Conservation (phyloP, 2,113 vertebrate genomes). For the Arenaria interpres region DNA sequence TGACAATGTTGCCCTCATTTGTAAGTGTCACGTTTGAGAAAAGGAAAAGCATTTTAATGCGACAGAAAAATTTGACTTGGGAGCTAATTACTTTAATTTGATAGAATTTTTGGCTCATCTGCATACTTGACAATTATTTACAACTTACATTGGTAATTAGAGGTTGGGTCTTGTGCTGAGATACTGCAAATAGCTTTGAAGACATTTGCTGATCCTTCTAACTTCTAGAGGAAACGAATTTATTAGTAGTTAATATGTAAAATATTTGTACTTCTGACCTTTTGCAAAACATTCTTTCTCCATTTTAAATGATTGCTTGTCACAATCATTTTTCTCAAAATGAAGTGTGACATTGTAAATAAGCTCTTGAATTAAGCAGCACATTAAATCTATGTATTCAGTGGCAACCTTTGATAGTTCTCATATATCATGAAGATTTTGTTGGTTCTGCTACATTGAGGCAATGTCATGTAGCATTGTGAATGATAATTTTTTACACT, state of each 20-base stretch:
- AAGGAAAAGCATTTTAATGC: slow-evolving; percentile 59
- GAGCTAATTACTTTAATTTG: slow-evolving; percentile 72
- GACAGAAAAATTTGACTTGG: slow-evolving; percentile 64
- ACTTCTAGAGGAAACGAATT: slow-evolving; percentile 60
- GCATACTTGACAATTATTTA: slow-evolving; percentile 73
- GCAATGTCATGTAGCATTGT: not conserved
- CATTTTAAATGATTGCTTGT: slow-evolving; percentile 58
- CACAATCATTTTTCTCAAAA: slow-evolving; percentile 34
- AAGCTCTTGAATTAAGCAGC: slow-evolving; percentile 51
- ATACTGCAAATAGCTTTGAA: slow-evolving; percentile 63
- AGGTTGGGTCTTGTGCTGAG: slow-evolving; percentile 41
- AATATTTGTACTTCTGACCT: slow-evolving; percentile 69
- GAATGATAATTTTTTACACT: slow-evolving; percentile 44
- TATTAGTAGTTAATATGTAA: slow-evolving; percentile 58
- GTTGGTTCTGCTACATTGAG: slow-evolving; percentile 51
- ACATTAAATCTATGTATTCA: slow-evolving; percentile 48
- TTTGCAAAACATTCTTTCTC: slow-evolving; percentile 56
- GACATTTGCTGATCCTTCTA: slow-evolving; percentile 59
- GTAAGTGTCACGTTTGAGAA: slow-evolving; percentile 29
- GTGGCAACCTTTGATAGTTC: slow-evolving; percentile 45
- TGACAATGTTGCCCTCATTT: slow-evolving; percentile 44
- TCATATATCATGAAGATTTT: slow-evolving; percentile 46
- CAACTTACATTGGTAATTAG: slow-evolving; percentile 66
- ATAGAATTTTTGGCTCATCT: slow-evolving; percentile 67
- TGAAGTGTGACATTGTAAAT: slow-evolving; percentile 56